A percentile compares a stretch with the other conserved stretches of the same genome.
These are phyloP conservation scores for Xanthorhoe designata DNA, from an alignment of 2,888 invertebrate species.

Conservation along the genomic window DNA sequence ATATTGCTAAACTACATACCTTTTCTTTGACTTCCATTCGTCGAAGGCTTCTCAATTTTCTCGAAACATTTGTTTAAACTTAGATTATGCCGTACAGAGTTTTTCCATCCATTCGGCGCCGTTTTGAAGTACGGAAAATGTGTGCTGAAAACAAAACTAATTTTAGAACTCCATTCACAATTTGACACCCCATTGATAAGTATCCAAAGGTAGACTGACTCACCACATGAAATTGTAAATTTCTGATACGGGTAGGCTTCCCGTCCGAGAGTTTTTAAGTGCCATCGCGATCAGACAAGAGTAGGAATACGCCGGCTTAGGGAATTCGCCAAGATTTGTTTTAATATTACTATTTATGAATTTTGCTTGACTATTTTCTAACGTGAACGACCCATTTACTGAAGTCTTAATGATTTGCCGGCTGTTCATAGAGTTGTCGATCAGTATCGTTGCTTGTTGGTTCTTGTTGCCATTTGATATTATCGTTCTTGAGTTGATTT, in stretches of 20 bases:
- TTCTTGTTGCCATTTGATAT: slow-evolving; percentile 78
- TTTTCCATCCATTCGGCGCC: slow-evolving; percentile 99
- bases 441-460: slow-evolving; percentile 80
- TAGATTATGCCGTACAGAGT: slow-evolving; percentile 98
- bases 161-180: slow-evolving; percentile 9
- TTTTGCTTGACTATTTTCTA: slow-evolving; percentile 76
- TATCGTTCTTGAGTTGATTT: slow-evolving; percentile 76
- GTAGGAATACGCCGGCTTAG: slow-evolving; percentile 99
- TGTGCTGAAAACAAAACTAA: slow-evolving; percentile 87
- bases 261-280: slow-evolving; percentile 96
- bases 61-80: slow-evolving; percentile 99
- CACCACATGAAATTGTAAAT: slow-evolving; percentile 99
- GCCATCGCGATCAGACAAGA: slow-evolving; percentile 99
- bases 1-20: slow-evolving; percentile 64
- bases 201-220: slow-evolving; percentile 60
- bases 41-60: slow-evolving; percentile 97
- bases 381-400: slow-evolving; percentile 69
- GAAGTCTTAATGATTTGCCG: slow-evolving; percentile 83
- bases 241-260: slow-evolving; percentile 98
- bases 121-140: slow-evolving; percentile 99
- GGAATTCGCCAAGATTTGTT: slow-evolving; percentile 88
- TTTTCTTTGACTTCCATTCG: slow-evolving; percentile 93
- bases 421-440: slow-evolving; percentile 79
- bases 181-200: slow-evolving; percentile 21
- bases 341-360: slow-evolving; percentile 63